phyloP scores from a whole-genome alignment of 2,888 invertebrate species.

The Ischnus inquisitorius region DNA sequence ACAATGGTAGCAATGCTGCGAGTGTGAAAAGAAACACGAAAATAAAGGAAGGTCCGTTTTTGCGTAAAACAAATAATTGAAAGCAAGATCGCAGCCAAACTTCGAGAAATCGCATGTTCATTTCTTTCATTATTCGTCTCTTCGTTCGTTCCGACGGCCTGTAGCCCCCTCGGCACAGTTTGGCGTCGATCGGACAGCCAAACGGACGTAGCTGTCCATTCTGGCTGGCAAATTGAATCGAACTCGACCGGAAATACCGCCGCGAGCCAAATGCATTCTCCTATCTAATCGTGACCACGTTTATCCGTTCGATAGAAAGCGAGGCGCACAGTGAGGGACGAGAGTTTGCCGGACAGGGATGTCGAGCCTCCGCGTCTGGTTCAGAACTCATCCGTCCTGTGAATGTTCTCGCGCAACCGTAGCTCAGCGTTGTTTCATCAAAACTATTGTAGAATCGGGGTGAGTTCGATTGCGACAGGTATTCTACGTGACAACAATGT shows the following conservation, averaged over 20 bases:
- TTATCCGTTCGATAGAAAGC: constrained; percentile 75
- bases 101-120: constrained; percentile 6
- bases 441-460: constrained; percentile 21
- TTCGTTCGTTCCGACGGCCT: neutral
- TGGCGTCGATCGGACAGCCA: constrained; percentile 60
- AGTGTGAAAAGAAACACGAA: neutral
- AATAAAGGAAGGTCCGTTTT: no score
- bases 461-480: constrained; percentile 25
- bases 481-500: constrained; percentile 7
- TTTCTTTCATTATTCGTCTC: constrained; percentile 14
- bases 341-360: constrained; percentile 25
- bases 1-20: no score
- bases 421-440: constrained; percentile 23
- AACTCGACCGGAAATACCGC: constrained; percentile 75
- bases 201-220: constrained; percentile 66
- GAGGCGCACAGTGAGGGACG: constrained; percentile 39
- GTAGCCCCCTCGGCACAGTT: constrained; percentile 19
- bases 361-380: constrained; percentile 19
- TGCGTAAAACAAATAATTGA: neutral
- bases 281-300: constrained; percentile 77
- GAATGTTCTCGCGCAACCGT: constrained; percentile 34
- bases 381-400: neutral
- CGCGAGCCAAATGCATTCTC: constrained; percentile 76
- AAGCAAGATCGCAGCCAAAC: neutral
- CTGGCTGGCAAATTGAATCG: constrained; percentile 79